A percentile compares a stretch with the other conserved stretches of the same genome.
These are phyloP conservation scores for Sarcophaga rosellei DNA, from an alignment of 2,888 invertebrate species.

Conservation along the genomic window DNA sequence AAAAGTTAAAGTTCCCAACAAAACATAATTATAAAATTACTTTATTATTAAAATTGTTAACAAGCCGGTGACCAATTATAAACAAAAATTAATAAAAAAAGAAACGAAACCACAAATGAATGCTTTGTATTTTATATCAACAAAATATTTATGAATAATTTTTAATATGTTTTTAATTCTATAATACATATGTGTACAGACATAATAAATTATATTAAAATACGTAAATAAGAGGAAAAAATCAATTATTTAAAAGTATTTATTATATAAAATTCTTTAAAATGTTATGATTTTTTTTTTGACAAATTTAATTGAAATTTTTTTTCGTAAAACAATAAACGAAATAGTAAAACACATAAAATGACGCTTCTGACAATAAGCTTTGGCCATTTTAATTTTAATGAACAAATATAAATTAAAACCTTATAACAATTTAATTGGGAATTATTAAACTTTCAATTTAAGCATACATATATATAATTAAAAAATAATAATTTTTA, in stretches of 20 bases:
- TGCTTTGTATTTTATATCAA: slow-evolving; percentile 52
- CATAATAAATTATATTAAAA: slow-evolving; percentile 7
- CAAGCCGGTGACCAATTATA: slow-evolving; percentile 59
- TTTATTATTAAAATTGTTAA: slow-evolving; percentile 65
- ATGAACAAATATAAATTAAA: slow-evolving; percentile 48
- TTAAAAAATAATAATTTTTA: slow-evolving; percentile 20
- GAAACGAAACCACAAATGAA: slow-evolving; percentile 42
- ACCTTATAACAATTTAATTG: slow-evolving; percentile 28
- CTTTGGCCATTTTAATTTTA: slow-evolving; percentile 77
- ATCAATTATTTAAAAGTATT: not conserved
- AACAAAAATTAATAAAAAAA: slow-evolving; percentile 12
- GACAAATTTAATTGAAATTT: slow-evolving; percentile 4
- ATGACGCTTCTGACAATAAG: slow-evolving; percentile 81
- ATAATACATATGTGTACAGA: slow-evolving; percentile 36
- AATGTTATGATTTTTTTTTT: not conserved
- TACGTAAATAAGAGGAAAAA: slow-evolving; percentile 20
- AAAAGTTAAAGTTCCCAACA: slow-evolving; percentile 60
- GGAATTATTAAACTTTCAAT: not conserved
- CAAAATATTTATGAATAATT: slow-evolving; percentile 55
- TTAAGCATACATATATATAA: slow-evolving; percentile 17
- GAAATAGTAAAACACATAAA: slow-evolving; percentile 73
- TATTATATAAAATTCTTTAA: not conserved
- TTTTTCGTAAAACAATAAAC: slow-evolving; percentile 46
- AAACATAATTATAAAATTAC: slow-evolving; percentile 58
- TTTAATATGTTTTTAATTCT: slow-evolving; percentile 35